Evolutionary conservation across 2,888 invertebrate genomes (phyloP).

Genomic region (Ormyrus pomaceus): DNA sequence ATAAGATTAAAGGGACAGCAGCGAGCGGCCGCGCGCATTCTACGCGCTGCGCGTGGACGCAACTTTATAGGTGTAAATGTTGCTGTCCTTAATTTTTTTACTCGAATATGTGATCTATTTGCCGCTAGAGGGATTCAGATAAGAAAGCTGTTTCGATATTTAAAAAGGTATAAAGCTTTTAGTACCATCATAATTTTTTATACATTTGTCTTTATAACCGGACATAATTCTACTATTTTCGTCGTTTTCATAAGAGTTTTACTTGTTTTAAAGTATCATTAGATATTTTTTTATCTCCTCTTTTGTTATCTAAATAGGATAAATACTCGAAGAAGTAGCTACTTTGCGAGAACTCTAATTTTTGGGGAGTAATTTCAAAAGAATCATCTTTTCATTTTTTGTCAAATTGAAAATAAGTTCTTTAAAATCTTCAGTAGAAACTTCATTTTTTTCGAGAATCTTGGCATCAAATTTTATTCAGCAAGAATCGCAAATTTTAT

Average conservation of each 20-base stretch:
- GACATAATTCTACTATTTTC: slow-evolving; percentile 13
- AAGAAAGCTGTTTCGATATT: neutral
- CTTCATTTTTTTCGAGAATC: slow-evolving; percentile 1
- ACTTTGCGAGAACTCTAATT: slow-evolving; percentile 3
- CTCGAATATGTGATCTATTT: no score
- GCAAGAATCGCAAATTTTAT: slow-evolving; percentile 1
- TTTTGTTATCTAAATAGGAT: neutral
- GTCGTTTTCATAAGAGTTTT: slow-evolving; percentile 3
- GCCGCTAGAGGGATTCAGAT: no score
- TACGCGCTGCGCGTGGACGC: no score
- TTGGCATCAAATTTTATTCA: slow-evolving; percentile 5
- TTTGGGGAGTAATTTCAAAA: slow-evolving; percentile 6
- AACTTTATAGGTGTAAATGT: no score
- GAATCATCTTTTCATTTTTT: neutral
- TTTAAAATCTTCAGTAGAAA: neutral
- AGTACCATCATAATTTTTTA: neutral
- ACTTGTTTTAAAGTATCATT: neutral
- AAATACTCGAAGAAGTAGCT: neutral
- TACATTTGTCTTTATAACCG: neutral
- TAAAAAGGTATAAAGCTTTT: neutral
- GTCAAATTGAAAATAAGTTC: neutral
- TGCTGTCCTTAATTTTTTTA: no score
- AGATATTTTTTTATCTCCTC: neutral
- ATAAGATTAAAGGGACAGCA: no score
- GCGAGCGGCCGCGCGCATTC: no score